Base-by-base conservation (phyloP, 2,113 vertebrate species). In the Plectropomus leopardus region DNA sequence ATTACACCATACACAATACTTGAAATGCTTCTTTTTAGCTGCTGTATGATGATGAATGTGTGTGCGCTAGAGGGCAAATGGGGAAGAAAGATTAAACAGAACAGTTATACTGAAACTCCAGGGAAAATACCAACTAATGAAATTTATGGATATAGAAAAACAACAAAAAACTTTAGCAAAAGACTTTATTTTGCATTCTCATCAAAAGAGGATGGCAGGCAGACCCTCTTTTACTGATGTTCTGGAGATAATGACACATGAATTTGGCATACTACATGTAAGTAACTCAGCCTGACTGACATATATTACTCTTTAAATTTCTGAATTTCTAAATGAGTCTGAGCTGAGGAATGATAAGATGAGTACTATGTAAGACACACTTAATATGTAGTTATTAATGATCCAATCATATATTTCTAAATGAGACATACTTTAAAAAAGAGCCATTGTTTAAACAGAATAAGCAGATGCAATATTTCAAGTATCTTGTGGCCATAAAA, bases 11-110 rank as follows among this genome's bases (percentile, higher is more conserved):
- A 60, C 5, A 13, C 47, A 59, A 30, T 36, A 34, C 19, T 54
- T 66, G 5, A 13, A 61, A 55, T 58, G 45, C 74, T 75, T 24
- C 16, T 75, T 79, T 76, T 76, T 58, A 85, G 78, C 80, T 75
- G 72, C 50, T 59, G 40, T 34, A 55, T 45, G 11, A 85, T 91
- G 78, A 87, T 81, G 59, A 80, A 90, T 90, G 72, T 69, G 80
- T 44, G 26, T 24, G 57, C 26, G 7, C 57, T 83, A 48, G 60
- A 78, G 82, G 88, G 76, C 77, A 86, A 83, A 66, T 65, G 23
- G 70, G 67, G 72, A 89, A 64, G 59, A 86, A 87, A 83, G 59
- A 89, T 86, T 51, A 53, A 79, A 79, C n/a, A 36, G 3, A 67
- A 50, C 60, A 78, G 73, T 83, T 77, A 77, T 85, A 80, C 74